Conservation (phyloP, 2,888 invertebrate genomes). For the Drosophila pseudotakahashii region DNA sequence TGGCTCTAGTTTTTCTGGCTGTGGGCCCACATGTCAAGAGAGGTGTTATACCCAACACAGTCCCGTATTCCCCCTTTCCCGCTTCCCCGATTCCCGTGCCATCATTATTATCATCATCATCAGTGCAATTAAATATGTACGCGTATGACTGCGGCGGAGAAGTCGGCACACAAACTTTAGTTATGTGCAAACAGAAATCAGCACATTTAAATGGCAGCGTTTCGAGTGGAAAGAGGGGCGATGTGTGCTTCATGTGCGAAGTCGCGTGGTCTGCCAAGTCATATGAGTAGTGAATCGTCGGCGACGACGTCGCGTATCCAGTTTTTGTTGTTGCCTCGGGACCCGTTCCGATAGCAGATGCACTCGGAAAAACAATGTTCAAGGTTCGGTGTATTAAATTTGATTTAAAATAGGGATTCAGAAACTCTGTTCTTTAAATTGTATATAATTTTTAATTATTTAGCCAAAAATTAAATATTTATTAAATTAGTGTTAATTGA, state of each 20-base stretch:
- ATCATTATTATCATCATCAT: conserved; percentile 10
- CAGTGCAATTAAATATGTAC: conserved; percentile 29
- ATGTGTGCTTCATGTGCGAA: conserved; percentile 67
- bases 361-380: conserved; percentile 21
- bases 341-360: conserved; percentile 25
- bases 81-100: not conserved
- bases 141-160: conserved; percentile 23
- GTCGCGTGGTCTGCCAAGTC: conserved; percentile 78
- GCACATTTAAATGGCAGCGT: conserved; percentile 68
- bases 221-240: conserved; percentile 44
- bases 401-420: conserved; percentile 1
- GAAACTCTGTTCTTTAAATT: too few relatives aligned
- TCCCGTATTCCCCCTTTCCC: not conserved
- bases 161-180: conserved; percentile 37
- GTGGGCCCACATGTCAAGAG: conserved; percentile 37
- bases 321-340: conserved; percentile 42
- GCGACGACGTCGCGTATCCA: conserved; percentile 30
- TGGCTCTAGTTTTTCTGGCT: conserved; percentile 21
- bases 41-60: conserved; percentile 5
- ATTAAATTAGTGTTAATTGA: too few relatives aligned
- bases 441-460: not conserved
- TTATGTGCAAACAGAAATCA: conserved; percentile 55
- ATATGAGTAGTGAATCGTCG: conserved; percentile 76
- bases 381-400: not conserved
- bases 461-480: too few relatives aligned